A percentile compares a stretch with the other conserved stretches of the same genome.
phyloP scores from a whole-genome alignment of 1,140 invertebrate genomes.

The Lethrus apterus region DNA sequence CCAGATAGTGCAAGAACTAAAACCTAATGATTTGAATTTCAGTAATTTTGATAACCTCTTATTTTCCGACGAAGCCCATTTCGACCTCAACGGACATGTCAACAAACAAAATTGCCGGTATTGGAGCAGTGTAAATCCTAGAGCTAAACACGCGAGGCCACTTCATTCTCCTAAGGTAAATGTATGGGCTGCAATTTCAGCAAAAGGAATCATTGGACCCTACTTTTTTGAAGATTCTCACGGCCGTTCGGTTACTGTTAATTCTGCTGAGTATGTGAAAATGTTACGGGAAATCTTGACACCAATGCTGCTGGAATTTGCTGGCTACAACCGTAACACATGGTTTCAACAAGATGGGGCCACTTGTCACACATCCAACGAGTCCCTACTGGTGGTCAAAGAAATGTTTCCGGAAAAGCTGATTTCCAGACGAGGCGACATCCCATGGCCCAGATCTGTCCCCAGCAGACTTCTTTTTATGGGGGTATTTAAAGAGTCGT shows the following conservation, averaged over 20 bases:
- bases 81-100: no score
- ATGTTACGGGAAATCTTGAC: not conserved
- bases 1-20: no score
- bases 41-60: not conserved
- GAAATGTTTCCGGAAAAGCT: slow-evolving; percentile 5
- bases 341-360: not conserved
- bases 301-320: slow-evolving; percentile 7
- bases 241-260: not conserved
- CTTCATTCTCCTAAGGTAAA: no score
- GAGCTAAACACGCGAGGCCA: not conserved
- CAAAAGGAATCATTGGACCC: slow-evolving; percentile 1
- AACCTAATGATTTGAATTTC: no score
- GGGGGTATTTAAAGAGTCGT: no score
- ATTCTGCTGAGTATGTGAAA: not conserved
- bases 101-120: not conserved
- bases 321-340: not conserved
- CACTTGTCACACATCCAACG: not conserved
- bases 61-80: not conserved
- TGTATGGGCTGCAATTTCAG: not conserved
- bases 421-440: slow-evolving; percentile 2
- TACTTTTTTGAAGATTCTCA: slow-evolving; percentile 3
- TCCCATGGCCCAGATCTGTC: slow-evolving; percentile 1
- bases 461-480: slow-evolving; percentile 1
- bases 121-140: not conserved
- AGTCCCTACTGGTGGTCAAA: slow-evolving; percentile 1